Percentiles rank a stretch among this genome's conserved stretches.
Evolutionary conservation across 2,888 invertebrate genomes (phyloP).

Genomic region (Campaea margaritaria): DNA sequence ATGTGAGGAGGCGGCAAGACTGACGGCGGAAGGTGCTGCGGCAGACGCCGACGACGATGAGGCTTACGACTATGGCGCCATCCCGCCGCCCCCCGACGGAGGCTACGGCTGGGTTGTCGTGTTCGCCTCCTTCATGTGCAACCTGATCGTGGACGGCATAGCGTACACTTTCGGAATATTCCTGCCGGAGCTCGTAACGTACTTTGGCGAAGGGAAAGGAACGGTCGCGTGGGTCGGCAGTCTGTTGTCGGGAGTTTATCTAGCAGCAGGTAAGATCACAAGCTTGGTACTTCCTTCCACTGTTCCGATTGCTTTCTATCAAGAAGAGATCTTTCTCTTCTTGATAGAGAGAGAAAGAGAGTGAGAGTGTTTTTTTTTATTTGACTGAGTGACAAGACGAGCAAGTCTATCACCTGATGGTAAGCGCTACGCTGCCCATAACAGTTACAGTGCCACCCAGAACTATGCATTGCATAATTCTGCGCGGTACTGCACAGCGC

Average conservation of each 20-base stretch:
- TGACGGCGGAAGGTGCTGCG: slow-evolving; percentile 88
- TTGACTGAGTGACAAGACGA: too few relatives aligned
- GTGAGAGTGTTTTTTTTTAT: too few relatives aligned
- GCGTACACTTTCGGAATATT: slow-evolving; percentile 99
- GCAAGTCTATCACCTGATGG: too few relatives aligned
- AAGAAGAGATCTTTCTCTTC: too few relatives aligned
- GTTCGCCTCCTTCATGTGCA: slow-evolving; percentile 98
- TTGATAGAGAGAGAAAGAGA: too few relatives aligned
- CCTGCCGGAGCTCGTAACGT: slow-evolving; percentile 90
- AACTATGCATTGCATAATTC: too few relatives aligned
- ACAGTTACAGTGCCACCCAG: too few relatives aligned
- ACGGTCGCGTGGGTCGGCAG: slow-evolving; percentile 98
- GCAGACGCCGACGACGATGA: slow-evolving; percentile 87
- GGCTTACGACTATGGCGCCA: slow-evolving; percentile 88
- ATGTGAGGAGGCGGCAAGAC: slow-evolving; percentile 92
- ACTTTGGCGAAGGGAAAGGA: slow-evolving; percentile 94
- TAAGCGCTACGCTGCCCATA: too few relatives aligned
- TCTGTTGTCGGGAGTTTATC: slow-evolving; percentile 97
- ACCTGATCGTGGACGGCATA: slow-evolving; percentile 99
- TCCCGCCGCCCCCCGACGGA: slow-evolving; percentile 95
- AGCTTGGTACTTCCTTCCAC: too few relatives aligned
- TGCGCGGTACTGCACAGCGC: too few relatives aligned
- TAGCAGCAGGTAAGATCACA: slow-evolving; percentile 91
- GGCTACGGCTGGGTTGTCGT: slow-evolving; percentile 98
- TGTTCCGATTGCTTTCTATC: neutral